Evolutionary conservation across 1,140 invertebrate genomes (phyloP).

Genomic region (Colletes latitarsis): DNA sequence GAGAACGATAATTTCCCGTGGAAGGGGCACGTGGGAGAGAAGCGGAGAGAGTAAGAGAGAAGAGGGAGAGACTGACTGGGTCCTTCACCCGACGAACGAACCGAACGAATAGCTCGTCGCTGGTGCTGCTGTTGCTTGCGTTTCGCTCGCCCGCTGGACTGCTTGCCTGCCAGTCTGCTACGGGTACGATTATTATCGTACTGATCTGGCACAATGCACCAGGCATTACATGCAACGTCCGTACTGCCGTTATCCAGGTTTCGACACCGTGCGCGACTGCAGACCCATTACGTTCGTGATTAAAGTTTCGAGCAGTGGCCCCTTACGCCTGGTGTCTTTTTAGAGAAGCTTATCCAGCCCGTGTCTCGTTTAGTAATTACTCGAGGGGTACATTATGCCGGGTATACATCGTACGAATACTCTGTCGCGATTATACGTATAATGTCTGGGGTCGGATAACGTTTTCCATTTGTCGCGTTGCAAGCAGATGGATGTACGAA

Average conservation of each 20-base stretch:
- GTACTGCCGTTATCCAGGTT: constrained; percentile 37
- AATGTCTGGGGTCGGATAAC: not conserved
- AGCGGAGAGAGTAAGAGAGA: constrained; percentile 42
- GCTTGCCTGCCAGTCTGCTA: constrained; percentile 30
- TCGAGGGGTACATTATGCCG: not conserved
- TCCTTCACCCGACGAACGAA: constrained; percentile 69
- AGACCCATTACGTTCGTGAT: constrained; percentile 5
- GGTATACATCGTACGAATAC: not conserved
- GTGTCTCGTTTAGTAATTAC: constrained; percentile 29
- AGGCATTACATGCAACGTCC: constrained; percentile 38
- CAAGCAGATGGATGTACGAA: not conserved
- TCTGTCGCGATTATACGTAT: constrained; percentile 4
- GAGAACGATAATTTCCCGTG: constrained; percentile 11
- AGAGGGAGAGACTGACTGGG: constrained; percentile 60
- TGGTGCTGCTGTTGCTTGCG: constrained; percentile 27
- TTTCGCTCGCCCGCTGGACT: constrained; percentile 29
- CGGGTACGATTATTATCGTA: constrained; percentile 51
- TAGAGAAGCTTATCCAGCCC: not conserved
- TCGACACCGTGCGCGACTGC: constrained; percentile 6
- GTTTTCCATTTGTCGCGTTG: not conserved
- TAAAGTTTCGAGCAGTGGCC: constrained; percentile 8
- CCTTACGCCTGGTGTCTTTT: constrained; percentile 3
- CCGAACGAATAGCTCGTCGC: constrained; percentile 54
- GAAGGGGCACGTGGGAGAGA: constrained; percentile 52
- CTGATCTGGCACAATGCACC: constrained; percentile 50